Base-by-base conservation (phyloP, 2,113 vertebrate species). In the Nothoprocta pentlandii region DNA sequence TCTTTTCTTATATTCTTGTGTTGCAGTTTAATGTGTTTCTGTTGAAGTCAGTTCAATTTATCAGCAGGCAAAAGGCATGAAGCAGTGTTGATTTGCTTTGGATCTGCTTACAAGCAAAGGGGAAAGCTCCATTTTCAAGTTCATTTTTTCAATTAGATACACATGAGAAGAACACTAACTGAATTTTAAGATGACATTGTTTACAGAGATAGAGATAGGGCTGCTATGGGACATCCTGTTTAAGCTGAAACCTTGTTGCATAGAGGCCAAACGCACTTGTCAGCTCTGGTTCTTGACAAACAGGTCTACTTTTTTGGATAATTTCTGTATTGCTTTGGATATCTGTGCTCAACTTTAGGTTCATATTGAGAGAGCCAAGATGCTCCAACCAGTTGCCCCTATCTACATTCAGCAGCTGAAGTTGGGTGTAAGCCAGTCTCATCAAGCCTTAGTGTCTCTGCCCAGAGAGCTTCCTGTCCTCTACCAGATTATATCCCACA, bases 111-210 rank as follows among this genome's bases (percentile, higher is more conserved):
- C 94, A 96, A 93, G 94, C 78, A 95, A 96, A 96, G 75, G 59
- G 74, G 91, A 97, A 97, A 97, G 97, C 73, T 96, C 94, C 96
- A 89, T 97, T 98, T 98, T 97, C 94, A 95, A 96, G 76, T 96
- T 82, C 30, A 13, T 46, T 86, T 96, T 92, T 98, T 96, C 87
- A 93, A 79, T 96, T 93, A 92, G 86, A 93, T 95, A 78, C 68
- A 95, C 79, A 85, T n/a, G 71, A 96, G 82, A 88, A 91, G 63
- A 97, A 96, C 58, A 97, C 88, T 86, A 94, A 93, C 80, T 87
- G 26, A 94, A 71, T 95, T 94, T 78, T 36, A 51, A 91, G 87
- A 69, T 92, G 75, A 15, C 15, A 88, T 91, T 96, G 81, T 95
- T 96, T 97, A 83, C 34, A 85, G 74, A 93, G 30, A 22, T 49